phyloP scores from a whole-genome alignment of 2,113 vertebrate species.

The Seriola dumerili region DNA sequence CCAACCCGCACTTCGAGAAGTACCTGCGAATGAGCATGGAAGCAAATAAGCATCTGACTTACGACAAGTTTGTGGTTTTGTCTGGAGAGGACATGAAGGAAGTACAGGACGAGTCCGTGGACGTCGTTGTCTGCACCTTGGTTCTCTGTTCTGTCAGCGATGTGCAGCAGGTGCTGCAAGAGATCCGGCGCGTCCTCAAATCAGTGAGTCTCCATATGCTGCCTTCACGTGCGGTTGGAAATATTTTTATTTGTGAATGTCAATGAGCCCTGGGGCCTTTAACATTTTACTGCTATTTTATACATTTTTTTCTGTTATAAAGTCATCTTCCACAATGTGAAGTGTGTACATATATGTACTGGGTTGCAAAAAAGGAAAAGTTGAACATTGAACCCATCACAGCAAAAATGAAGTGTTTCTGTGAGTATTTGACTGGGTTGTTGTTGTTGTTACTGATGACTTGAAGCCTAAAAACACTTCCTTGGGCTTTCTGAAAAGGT shows the following conservation, averaged over 20 bases:
- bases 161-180: slow-evolving; percentile 78
- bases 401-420: not conserved
- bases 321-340: not conserved
- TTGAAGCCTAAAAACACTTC: too few species aligned
- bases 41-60: slow-evolving; percentile 85
- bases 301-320: not conserved
- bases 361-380: too few species aligned
- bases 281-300: too few species aligned
- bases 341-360: not conserved
- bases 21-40: slow-evolving; percentile 83
- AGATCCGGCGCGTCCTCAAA: slow-evolving; percentile 85
- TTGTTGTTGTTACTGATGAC: too few species aligned
- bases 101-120: slow-evolving; percentile 83
- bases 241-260: not conserved
- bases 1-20: slow-evolving; percentile 86
- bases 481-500: too few species aligned
- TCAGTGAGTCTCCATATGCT: slow-evolving; percentile 81
- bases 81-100: slow-evolving; percentile 84
- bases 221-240: slow-evolving; percentile 36
- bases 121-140: slow-evolving; percentile 88
- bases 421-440: too few species aligned
- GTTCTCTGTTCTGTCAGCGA: slow-evolving; percentile 88
- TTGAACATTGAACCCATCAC: not conserved
- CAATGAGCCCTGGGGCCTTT: too few species aligned
- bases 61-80: slow-evolving; percentile 79